These are phyloP conservation scores for Pygoscelis antarcticus DNA, from an alignment of 2,113 vertebrate genomes.

Conservation along the genomic window DNA sequence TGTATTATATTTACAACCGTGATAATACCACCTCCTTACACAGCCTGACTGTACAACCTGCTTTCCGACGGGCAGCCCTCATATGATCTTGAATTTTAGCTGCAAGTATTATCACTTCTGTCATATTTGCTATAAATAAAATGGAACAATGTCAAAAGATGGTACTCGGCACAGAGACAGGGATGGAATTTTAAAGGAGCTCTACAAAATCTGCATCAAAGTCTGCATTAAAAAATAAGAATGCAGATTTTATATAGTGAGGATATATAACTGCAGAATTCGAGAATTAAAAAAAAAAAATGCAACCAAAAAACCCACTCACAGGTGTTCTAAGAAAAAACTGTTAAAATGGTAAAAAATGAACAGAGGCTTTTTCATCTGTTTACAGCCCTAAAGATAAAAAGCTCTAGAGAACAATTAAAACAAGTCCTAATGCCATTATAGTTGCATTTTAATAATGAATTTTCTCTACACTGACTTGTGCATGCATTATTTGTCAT, in stretches of 20 bases:
- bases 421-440: conserved; percentile 31
- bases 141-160: conserved; percentile 50
- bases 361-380: neutral
- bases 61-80: conserved; percentile 42
- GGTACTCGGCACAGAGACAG: neutral
- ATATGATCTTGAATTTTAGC: conserved; percentile 24
- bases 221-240: neutral
- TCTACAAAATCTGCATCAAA: neutral
- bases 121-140: conserved; percentile 62
- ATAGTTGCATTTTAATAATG: conserved; percentile 56
- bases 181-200: conserved; percentile 20
- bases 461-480: conserved; percentile 14
- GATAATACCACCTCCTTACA: conserved; percentile 9
- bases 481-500: conserved; percentile 17
- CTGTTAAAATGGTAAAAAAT: neutral
- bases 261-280: neutral
- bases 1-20: neutral
- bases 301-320: neutral
- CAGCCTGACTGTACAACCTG: conserved; percentile 10
- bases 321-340: neutral
- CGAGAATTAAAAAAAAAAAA: neutral
- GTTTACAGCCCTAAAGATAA: neutral
- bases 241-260: neutral
- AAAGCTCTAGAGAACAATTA: conserved; percentile 54
- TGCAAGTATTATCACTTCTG: conserved; percentile 44